Conservation (phyloP, 2,888 invertebrate species). For the Noctua fimbriata region DNA sequence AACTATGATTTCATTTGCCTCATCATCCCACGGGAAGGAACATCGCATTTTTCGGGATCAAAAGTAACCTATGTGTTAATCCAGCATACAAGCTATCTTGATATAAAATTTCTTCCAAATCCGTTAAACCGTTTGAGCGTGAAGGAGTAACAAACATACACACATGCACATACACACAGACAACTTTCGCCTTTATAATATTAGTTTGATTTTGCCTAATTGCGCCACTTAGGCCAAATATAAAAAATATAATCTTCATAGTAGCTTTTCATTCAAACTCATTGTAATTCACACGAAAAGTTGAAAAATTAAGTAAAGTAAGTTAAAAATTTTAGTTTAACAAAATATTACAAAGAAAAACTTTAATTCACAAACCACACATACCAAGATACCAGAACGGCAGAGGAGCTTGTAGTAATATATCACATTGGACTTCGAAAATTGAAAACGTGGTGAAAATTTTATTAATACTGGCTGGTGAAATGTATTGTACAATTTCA, state of each 20-base stretch:
- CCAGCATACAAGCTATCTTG: no score
- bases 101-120: no score
- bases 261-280: not conserved
- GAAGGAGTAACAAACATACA: no score
- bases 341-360: not conserved
- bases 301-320: not conserved
- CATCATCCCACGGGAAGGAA: no score
- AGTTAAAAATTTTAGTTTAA: not conserved
- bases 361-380: conserved; percentile 19
- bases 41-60: no score
- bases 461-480: conserved; percentile 57
- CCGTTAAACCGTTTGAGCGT: no score
- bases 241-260: not conserved
- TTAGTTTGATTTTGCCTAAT: not conserved
- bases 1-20: no score
- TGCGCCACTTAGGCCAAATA: not conserved
- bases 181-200: no score
- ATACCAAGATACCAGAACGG: conserved; percentile 47
- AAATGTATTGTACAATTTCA: conserved; percentile 64
- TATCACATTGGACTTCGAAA: conserved; percentile 52
- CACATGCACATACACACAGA: no score
- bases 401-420: conserved; percentile 42
- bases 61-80: no score
- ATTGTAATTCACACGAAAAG: not conserved
- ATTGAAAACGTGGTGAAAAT: conserved; percentile 65